Evolutionary conservation across 1,140 invertebrate genomes (phyloP), one percentile per base, ranked within the genome.

Genomic region (Acromyrmex charruanus): DNA sequence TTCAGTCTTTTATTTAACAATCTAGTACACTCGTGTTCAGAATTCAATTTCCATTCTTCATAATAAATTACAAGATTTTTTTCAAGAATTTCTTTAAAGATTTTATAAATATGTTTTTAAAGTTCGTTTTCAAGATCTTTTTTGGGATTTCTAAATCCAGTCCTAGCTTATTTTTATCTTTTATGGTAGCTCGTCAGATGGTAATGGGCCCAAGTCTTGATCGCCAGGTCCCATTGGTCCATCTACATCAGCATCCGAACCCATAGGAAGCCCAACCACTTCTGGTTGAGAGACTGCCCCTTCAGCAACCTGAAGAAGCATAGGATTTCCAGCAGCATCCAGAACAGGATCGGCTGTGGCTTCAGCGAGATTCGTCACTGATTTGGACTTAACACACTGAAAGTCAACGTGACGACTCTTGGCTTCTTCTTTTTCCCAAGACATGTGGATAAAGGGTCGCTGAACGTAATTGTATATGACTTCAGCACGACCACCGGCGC

Each of bases 391-490:
- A 14, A 99, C 98, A 93, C 98, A 99, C 95, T 99, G 98, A 94
- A 99, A 99, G 95, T 99, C 99, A 0, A 99, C 99, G 95, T 99
- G 99, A 7, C 99, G 97, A 94, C 98, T 99, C 93, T 99, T 99
- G 0, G 99, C 99, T 94, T 99, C 99, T 93, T 99, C 99, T 91
- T 99, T 99, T 94, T 99, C 99, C 99, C 99, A 99, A 0, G 99
- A 99, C 98, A 99, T 99, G 91, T 99, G 98, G 65, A 99, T 98
- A 94, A 99, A 99, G 0, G 99, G 99, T n/a, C 99, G 96, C 94
- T 99, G 99, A 0, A 99, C 99, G 94, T 99, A 99, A 95, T 99
- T 99, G 95, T 99, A 99, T 87, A 99, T 99, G 0, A 99, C 99
- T 96, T 99, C 98, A 3, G 98, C 97, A 55, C 98, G 96, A 16